Conservation (phyloP, 2,113 vertebrate species). For the Egretta garzetta region DNA sequence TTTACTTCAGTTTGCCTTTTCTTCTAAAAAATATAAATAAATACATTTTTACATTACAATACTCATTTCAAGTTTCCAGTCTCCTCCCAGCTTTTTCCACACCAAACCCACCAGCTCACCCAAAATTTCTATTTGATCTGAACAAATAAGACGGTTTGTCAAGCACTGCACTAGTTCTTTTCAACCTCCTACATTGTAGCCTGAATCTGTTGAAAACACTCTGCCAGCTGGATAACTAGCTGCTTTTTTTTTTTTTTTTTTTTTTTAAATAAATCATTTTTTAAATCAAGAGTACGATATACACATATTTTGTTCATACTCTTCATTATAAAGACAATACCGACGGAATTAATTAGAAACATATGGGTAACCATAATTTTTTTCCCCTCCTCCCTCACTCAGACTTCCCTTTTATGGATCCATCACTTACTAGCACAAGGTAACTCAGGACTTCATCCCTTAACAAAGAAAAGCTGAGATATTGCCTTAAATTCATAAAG, state of each 20-base stretch:
- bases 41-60: background rate
- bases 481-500: background rate
- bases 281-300: background rate
- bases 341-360: conserved; percentile 36
- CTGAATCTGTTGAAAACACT: background rate
- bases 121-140: background rate
- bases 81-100: background rate
- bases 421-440: background rate
- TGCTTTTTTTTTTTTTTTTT: background rate
- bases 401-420: background rate
- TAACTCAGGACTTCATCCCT: background rate
- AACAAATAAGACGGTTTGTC: background rate
- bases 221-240: background rate
- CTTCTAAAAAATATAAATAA: background rate
- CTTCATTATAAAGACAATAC: background rate
- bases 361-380: background rate
- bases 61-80: background rate
- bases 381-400: background rate
- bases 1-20: background rate
- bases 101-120: background rate
- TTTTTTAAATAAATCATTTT: background rate
- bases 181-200: background rate
- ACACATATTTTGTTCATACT: background rate
- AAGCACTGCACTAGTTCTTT: background rate
- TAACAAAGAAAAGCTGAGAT: conserved; percentile 3